Base-by-base conservation (phyloP, 2,113 vertebrate species). In the Myiopsitta monachus region DNA sequence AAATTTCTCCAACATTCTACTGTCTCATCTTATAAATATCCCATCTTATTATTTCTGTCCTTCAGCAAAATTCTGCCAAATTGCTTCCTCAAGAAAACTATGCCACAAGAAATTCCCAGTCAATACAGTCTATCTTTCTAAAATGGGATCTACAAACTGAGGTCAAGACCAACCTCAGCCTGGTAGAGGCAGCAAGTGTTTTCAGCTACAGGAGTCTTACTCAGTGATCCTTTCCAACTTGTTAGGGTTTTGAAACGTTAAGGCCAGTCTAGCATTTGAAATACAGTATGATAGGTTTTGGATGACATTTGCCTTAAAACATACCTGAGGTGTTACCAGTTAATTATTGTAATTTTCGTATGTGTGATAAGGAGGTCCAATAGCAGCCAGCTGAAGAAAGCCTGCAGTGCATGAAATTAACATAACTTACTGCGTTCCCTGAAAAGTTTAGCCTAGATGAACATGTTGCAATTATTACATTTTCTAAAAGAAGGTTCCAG, bases 281-380 rank as follows among this genome's bases (percentile, higher is more conserved):
- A 88, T 81, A 97, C 87, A 94, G 93, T 97, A 88, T 97, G 96
- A 96, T 95, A 94, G 77, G 79, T 94, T 96, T 97, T 97, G 96
- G 93, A 94, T 97, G 97, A 97, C 93, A 95, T 97, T 98, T 83
- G 59, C 94, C 97, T 97, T 98, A 97, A 98, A 98, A 98, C 91
- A 86, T 91, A 97, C 97, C 96, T 93, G 92, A 98, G 96, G 96
- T 97, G 96, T 97, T 98, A 98, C 94, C 95, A 92, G 97, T 95
- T 97, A 97, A 97, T 97, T 97, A 98, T 97, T 98, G 96, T 97
- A 97, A 98, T 98, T 98, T 98, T 98, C 96, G 41, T 96, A 91
- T 72, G 63, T 96, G 94, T 91, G 94, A 78, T 97, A 97, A 97
- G 90, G 89, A 96, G 88, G 86, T 97, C 96, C 97, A 95, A 90